A percentile compares a stretch with the other conserved stretches of the same genome.
phyloP scores from a whole-genome alignment of 1,140 invertebrate species.

The Oryctes rhinoceros region DNA sequence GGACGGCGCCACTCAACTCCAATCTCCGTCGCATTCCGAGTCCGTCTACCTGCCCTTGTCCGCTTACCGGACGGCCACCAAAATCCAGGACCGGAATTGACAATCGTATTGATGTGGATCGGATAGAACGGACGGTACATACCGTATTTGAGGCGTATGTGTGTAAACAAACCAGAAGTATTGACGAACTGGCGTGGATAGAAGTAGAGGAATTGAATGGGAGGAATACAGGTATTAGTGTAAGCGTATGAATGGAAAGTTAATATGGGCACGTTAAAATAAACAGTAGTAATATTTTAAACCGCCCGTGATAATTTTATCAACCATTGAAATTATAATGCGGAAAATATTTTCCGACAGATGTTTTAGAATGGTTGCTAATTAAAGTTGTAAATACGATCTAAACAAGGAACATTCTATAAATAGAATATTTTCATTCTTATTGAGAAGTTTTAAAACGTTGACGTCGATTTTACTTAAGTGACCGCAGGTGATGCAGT shows the following conservation, averaged over 20 bases:
- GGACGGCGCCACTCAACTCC: constrained; percentile 48
- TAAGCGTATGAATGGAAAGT: neutral
- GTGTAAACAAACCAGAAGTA: neutral
- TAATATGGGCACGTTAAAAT: neutral
- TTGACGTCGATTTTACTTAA: no score
- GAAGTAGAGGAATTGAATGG: neutral
- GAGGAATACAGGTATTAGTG: neutral
- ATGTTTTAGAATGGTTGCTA: no score
- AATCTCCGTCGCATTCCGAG: constrained; percentile 50
- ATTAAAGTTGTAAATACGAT: no score
- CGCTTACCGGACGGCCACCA: constrained; percentile 39
- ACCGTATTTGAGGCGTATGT: neutral
- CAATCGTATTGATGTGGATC: neutral
- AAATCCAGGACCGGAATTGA: constrained; percentile 33
- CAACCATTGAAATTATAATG: neutral
- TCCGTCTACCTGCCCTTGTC: constrained; percentile 45
- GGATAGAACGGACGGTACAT: neutral
- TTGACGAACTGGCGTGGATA: neutral
- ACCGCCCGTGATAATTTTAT: neutral
- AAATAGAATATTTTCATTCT: no score
- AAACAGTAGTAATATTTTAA: neutral
- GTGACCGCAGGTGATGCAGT: no score
- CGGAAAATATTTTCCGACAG: no score
- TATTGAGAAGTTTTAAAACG: no score
- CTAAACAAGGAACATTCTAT: no score